Evolutionary conservation across 2,797 vertebrate species (phyloP), one percentile per base, ranked within the genome.

Genomic region (Phrynocephalus guinanensis): DNA sequence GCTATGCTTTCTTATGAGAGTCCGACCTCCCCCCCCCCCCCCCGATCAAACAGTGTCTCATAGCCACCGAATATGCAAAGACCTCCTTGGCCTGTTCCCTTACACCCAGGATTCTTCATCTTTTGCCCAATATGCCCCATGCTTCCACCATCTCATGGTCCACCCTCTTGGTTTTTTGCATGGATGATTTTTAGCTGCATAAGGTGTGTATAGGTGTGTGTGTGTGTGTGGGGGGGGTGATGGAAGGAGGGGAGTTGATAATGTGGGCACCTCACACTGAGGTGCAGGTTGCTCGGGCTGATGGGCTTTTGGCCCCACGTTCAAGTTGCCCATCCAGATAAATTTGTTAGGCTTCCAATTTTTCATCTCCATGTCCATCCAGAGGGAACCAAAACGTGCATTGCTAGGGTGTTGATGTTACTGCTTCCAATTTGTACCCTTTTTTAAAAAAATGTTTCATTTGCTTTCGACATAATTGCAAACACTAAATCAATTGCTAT

Each of bases 401-500:
- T 63, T 66, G 78, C 72, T 48, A 56, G 76, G 28, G 66, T 52
- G 7, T 38, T 75, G 26, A 15, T 82, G 78, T 52, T 66, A 26
- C 44, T 60, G 48, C 15, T 63, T 38, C n/a, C 38, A 72, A 66
- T 20, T 73, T 84, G 82, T 44, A 38, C 67, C 33, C 20, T 73
- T 48, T 77, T 5, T 33, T n/a, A 44, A 44, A 5, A 13, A 70
- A n/a, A 48, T 88, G 73, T 20, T n/a, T 80, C 28, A 56, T 52
- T 84, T 16, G 60, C 60, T 56, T 90, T 79, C 50, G 30, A 48
- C 79, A 73, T 86, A 67, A 44, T 89, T 93, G 88, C 79, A 84
- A 67, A 93, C 80, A 60, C 82, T 87, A 88, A 91, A 93, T 84
- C 89, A 84, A 60, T 66, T 82, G 78, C 78, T 89, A 66, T 0